Conservation (phyloP, 2,113 vertebrate species). For the Saguinus imperator region DNA sequence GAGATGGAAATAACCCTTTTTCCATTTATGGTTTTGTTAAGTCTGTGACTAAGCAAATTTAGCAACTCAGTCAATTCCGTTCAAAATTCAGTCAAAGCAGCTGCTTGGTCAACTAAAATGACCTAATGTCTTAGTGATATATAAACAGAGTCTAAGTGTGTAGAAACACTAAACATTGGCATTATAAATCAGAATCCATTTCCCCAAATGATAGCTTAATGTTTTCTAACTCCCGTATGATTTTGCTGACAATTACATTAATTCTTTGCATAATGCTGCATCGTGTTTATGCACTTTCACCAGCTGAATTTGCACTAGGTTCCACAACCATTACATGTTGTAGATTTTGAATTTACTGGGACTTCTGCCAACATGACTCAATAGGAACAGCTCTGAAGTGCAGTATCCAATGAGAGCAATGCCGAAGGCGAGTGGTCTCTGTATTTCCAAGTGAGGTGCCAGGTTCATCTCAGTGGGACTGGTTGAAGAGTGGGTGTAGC, state of each 20-base stretch:
- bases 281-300: neutral
- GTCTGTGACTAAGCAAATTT: constrained; percentile 39
- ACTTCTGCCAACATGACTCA: too few species aligned
- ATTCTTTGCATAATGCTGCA: constrained; percentile 14
- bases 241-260: constrained; percentile 3
- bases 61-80: constrained; percentile 42
- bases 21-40: constrained; percentile 33
- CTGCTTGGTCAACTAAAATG: constrained; percentile 37
- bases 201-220: neutral
- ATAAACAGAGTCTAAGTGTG: neutral
- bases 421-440: too few species aligned
- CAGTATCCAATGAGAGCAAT: too few species aligned
- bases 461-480: too few species aligned
- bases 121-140: constrained; percentile 12
- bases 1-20: constrained; percentile 50
- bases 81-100: constrained; percentile 11
- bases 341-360: neutral
- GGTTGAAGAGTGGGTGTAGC: too few species aligned
- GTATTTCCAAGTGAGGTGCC: too few species aligned
- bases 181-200: constrained; percentile 43
- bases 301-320: neutral
- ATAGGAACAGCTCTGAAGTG: too few species aligned
- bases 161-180: neutral
- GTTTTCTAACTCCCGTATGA: constrained; percentile 1
- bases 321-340: neutral